These are phyloP conservation scores for Chaunax sp. DNA, from an alignment of 2,797 vertebrate species.

Conservation along the genomic window DNA sequence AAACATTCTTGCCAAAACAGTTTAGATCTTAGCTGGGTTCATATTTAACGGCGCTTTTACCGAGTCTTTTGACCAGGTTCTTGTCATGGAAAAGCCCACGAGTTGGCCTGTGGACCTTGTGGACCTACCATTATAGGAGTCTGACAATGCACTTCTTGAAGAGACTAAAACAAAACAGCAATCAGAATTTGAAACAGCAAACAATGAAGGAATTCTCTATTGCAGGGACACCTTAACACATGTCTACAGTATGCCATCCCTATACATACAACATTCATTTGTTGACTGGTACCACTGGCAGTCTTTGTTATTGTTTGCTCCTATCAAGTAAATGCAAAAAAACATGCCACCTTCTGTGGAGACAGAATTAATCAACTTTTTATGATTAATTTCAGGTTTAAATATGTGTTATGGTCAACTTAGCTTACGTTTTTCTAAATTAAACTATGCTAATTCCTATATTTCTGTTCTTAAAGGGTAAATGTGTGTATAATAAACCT, in stretches of 20 bases:
- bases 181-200: not conserved
- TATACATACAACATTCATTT: no score
- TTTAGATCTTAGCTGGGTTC: slow-evolving; percentile 14
- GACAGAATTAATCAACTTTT: not conserved
- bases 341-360: not conserved
- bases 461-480: not conserved
- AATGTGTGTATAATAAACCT: slow-evolving; percentile 4
- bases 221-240: no score
- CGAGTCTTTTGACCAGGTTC: no score
- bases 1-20: slow-evolving; percentile 17
- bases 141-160: not conserved
- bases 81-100: no score
- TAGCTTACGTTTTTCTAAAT: not conserved
- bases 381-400: not conserved
- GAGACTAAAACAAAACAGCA: not conserved
- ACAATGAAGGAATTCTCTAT: no score
- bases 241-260: no score
- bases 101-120: no score
- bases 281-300: no score
- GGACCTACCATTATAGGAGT: not conserved
- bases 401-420: not conserved
- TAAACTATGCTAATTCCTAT: not conserved
- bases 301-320: no score
- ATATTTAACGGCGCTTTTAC: no score
- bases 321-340: not conserved